phyloP scores from a whole-genome alignment of 2,797 vertebrate genomes.

The Cyclura pinguis region DNA sequence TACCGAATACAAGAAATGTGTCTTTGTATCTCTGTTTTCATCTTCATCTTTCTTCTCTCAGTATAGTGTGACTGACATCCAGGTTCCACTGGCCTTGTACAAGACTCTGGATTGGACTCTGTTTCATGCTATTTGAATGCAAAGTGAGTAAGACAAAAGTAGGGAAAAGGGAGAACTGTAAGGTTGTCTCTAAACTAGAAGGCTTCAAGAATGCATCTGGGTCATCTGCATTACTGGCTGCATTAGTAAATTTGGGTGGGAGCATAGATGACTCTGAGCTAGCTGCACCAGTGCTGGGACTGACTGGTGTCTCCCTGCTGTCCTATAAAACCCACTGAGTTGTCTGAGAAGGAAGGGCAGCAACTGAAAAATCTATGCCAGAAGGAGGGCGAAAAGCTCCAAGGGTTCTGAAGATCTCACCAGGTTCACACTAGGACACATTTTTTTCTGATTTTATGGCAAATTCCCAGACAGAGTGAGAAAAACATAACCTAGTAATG shows the following conservation, averaged over 20 bases:
- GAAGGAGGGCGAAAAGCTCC: not conserved
- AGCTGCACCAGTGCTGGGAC: not conserved
- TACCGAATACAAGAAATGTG: not conserved
- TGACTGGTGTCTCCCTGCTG: not conserved
- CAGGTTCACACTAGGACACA: not conserved
- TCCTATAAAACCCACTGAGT: not conserved
- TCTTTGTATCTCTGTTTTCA: not conserved
- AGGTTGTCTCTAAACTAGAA: not conserved
- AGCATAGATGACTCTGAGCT: not conserved
- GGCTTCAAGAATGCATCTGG: not conserved
- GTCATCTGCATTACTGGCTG: not conserved
- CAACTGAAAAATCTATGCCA: not conserved
- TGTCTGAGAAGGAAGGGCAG: no score
- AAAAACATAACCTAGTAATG: not conserved
- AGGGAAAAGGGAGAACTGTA: not conserved
- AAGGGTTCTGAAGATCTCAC: not conserved
- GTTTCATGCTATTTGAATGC: not conserved
- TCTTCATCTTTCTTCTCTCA: not conserved
- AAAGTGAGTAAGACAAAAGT: not conserved
- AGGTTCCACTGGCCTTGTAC: not conserved
- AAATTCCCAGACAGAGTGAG: not conserved
- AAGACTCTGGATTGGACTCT: not conserved
- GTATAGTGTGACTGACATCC: not conserved
- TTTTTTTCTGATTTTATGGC: not conserved
- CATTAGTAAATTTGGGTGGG: not conserved